phyloP scores from a whole-genome alignment of 2,797 vertebrate genomes.

The Eulemur mongoz region DNA sequence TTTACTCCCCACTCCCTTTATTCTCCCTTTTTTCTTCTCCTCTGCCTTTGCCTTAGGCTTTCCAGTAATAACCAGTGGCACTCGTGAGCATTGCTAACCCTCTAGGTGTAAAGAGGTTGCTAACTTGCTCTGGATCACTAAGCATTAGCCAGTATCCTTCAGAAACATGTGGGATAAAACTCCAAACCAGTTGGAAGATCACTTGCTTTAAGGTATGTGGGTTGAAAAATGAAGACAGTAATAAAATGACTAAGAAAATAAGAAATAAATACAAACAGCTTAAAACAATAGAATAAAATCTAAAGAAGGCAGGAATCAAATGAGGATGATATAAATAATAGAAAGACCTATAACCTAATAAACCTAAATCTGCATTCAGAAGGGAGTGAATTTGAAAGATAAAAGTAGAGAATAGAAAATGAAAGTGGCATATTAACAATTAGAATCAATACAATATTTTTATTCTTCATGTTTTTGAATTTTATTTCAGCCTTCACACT shows the following conservation, averaged over 20 bases:
- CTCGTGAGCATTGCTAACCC: slow-evolving; percentile 63
- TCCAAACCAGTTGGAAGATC: slow-evolving; percentile 71
- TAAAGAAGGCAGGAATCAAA: slow-evolving; percentile 22
- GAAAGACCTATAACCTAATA: neutral
- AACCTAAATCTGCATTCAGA: slow-evolving; percentile 28
- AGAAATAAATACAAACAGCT: slow-evolving; percentile 24
- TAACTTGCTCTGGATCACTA: slow-evolving; percentile 70
- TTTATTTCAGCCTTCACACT: slow-evolving; percentile 18
- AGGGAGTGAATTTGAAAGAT: slow-evolving; percentile 16
- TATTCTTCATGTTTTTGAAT: slow-evolving; percentile 28
- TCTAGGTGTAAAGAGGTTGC: slow-evolving; percentile 70
- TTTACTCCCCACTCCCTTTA: slow-evolving; percentile 51
- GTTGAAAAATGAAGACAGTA: slow-evolving; percentile 59
- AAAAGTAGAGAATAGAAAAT: slow-evolving; percentile 41
- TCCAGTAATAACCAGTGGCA: slow-evolving; percentile 63
- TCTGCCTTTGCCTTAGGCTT: slow-evolving; percentile 63
- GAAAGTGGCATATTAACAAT: slow-evolving; percentile 1
- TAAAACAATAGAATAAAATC: neutral
- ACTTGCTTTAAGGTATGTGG: slow-evolving; percentile 67
- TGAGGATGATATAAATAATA: neutral
- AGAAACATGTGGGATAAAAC: slow-evolving; percentile 70
- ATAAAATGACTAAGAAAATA: slow-evolving; percentile 51
- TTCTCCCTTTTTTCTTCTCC: slow-evolving; percentile 65
- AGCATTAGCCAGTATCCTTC: slow-evolving; percentile 67
- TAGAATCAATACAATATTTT: slow-evolving; percentile 21